A percentile compares a stretch with the other conserved stretches of the same genome.
Conservation (phyloP, 2,888 invertebrate species). For the Eugnorisma glareosa region DNA sequence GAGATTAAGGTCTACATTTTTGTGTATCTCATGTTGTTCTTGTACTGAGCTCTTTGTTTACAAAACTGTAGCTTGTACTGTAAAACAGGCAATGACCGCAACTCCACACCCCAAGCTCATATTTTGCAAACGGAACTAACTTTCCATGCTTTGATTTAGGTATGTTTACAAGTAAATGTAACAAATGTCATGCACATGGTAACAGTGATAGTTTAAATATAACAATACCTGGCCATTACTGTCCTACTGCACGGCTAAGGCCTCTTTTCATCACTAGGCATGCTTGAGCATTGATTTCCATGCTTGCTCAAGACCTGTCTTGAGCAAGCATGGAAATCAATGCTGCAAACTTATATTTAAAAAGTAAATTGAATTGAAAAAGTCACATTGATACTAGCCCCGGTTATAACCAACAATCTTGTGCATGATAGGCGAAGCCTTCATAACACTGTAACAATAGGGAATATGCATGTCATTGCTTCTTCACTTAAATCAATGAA, state of each 20-base stretch:
- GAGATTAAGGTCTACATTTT: background rate
- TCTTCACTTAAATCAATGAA: too few species aligned
- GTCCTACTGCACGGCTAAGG: background rate
- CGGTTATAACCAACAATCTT: background rate
- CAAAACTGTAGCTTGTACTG: background rate
- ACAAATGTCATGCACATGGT: background rate
- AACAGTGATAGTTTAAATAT: background rate
- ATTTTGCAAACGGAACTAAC: background rate
- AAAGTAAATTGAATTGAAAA: background rate
- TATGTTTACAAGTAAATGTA: background rate
- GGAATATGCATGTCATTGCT: too few species aligned
- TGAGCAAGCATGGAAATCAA: too few species aligned
- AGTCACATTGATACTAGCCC: background rate
- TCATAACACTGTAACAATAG: too few species aligned
- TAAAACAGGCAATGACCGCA: background rate
- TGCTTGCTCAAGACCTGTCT: too few species aligned
- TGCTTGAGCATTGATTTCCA: too few species aligned
- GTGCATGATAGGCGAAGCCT: background rate
- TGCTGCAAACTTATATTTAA: too few species aligned
- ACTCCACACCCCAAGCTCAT: background rate
- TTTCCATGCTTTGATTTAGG: background rate
- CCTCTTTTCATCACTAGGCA: background rate
- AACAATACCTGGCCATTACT: too few species aligned
- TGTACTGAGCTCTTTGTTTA: background rate
- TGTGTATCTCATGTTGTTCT: background rate